Conservation (phyloP, 1,140 invertebrate species). For the Dysdera silvatica region DNA sequence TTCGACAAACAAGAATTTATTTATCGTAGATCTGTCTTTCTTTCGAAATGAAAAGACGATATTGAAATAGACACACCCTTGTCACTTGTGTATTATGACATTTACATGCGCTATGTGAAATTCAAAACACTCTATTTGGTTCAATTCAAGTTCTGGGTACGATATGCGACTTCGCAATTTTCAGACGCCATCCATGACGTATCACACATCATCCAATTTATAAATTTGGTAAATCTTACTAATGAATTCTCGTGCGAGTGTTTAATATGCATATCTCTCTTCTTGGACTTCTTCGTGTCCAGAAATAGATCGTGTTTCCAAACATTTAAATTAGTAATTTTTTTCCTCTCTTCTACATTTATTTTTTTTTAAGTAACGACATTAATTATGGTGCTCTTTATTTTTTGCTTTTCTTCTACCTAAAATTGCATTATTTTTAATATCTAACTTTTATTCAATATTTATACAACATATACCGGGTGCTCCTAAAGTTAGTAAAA, state of each 20-base stretch:
- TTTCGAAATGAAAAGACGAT: background rate
- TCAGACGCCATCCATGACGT: too few species aligned
- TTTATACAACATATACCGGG: too few species aligned
- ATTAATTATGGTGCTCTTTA: background rate
- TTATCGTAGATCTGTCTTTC: background rate
- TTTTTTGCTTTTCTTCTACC: background rate
- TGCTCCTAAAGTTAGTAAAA: background rate
- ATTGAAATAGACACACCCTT: background rate
- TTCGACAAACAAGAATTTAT: background rate
- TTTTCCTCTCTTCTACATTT: background rate
- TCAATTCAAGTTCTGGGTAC: too few species aligned
- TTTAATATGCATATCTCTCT: too few species aligned
- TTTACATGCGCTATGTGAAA: background rate
- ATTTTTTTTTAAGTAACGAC: background rate
- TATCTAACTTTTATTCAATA: too few species aligned
- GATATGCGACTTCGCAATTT: too few species aligned
- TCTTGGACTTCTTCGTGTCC: too few species aligned
- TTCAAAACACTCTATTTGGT: background rate
- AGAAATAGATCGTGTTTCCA: background rate
- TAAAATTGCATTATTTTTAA: background rate
- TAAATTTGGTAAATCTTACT: too few species aligned
- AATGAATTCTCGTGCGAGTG: too few species aligned
- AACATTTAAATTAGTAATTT: background rate
- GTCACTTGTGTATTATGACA: background rate
- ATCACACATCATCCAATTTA: too few species aligned